Evolutionary conservation across 2,797 vertebrate species (phyloP), one percentile per base, ranked within the genome.

Genomic region (Sarcophilus harrisii): DNA sequence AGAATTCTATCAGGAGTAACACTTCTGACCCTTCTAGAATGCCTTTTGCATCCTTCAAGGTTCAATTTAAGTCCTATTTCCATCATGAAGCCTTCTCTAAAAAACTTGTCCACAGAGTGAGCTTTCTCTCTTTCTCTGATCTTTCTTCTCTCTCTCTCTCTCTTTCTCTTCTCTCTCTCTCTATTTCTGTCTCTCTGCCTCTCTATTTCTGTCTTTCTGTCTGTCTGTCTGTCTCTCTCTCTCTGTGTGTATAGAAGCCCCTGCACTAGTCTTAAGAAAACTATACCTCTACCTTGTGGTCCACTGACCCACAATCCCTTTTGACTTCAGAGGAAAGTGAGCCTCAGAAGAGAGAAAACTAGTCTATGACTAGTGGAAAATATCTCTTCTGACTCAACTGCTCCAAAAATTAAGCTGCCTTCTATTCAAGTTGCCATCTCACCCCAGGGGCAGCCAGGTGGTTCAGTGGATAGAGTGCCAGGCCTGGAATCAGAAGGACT

Each of bases 31-130:
- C 58, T 94, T 9, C 92, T 95, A 11, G 94, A 73, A 93, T 95
- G 96, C 45, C 90, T 96, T 96, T 97, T 94, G 57, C 81, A 89
- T 95, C 94, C 91, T 18, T 89, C 54, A 92, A 52, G 73, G 95
- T 66, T 90, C 93, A 45, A 97, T 89, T 90, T 58, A 95, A 96
- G 94, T 16, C 28, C 90, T 60, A 55, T 95, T 59, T 94, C 90
- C 92, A 96, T 91, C 27, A 91, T 91, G 95, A 95, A 92, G n/a
- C 90, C 27, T 54, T 94, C 92, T 13, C 60, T 73, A 59, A 94
- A 54, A 94, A 58, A 90, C 93, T 92, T 60, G 57, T 5, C 0
- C 16, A 58, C 58, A 81, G 38, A 8, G 66, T 45, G 0, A 14
- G 4, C 30, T 32, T 13, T 66, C 32, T n/a, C 32, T 66, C 13